Evolutionary conservation across 2,888 invertebrate genomes (phyloP).

Genomic region (Colostygia pectinataria): DNA sequence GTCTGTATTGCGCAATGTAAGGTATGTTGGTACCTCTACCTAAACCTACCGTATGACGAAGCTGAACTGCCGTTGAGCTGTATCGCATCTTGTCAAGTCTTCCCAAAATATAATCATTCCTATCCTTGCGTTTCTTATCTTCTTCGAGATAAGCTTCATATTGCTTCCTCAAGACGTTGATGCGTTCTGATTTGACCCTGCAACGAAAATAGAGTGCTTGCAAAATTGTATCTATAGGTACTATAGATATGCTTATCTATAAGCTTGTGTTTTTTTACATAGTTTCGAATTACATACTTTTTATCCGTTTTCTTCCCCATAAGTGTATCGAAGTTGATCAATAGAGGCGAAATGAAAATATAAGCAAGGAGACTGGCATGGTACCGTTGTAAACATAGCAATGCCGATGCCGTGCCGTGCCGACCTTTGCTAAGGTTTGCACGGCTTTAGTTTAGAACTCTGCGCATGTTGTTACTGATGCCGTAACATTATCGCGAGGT

Average conservation of each 20-base stretch:
- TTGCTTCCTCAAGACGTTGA: slow-evolving; percentile 66
- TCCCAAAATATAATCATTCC: slow-evolving; percentile 73
- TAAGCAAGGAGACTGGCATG: slow-evolving; percentile 35
- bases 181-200: slow-evolving; percentile 66
- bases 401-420: slow-evolving; percentile 64
- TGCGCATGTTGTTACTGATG: slow-evolving; percentile 40
- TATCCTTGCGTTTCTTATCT: slow-evolving; percentile 71
- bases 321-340: slow-evolving; percentile 28
- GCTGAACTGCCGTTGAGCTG: slow-evolving; percentile 48
- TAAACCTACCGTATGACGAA: slow-evolving; percentile 46
- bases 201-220: slow-evolving; percentile 27
- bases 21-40: background rate
- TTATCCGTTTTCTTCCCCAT: slow-evolving; percentile 72
- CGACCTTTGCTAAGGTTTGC: slow-evolving; percentile 71
- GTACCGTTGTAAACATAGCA: slow-evolving; percentile 65
- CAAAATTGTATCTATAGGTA: background rate
- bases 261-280: background rate
- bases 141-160: slow-evolving; percentile 75
- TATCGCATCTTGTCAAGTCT: slow-evolving; percentile 71
- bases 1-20: background rate
- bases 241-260: background rate
- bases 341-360: slow-evolving; percentile 20
- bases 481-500: slow-evolving; percentile 37
- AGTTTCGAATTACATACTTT: slow-evolving; percentile 50
- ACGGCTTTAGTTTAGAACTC: slow-evolving; percentile 53